Base-by-base conservation (phyloP, 2,888 invertebrate genomes). In the Hedychridium roseum region DNA sequence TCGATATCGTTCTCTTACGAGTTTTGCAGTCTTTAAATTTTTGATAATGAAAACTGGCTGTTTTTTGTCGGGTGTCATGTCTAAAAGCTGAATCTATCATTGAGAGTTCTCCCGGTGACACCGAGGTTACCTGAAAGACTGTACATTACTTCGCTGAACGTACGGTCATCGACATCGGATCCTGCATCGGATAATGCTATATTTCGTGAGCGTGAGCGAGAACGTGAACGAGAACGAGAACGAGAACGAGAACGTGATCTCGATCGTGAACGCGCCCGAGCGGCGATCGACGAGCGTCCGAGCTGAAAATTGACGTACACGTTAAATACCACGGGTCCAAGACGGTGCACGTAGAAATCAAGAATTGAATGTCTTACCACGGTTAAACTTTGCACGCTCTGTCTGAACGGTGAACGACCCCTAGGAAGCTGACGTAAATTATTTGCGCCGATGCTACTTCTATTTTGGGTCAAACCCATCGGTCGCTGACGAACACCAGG, bases 61-160 rank as follows among this genome's bases (percentile, higher is more conserved):
- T 23, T 23, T 9, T 6, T 23, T 9, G 9, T 23, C 9, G 9
- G 23, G 9, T 6, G 23, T 23, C 9, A 32, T 12, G 31, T 21
- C 73, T 66, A 73, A 47, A 67, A 70, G 43, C 76, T 78, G 59
- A 79, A 79, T 63, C 78, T 68, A 55, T 79, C 78, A 40, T 78
- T 77, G 16, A 79, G 76, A 3, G 78, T 78, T 50, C 76, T 67
- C 14, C 71, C 70, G 2, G 78, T 79, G 12, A 78, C 70, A 9
- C 78, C 78, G 3, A 75, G 64, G 28, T 71, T 70, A 21, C 70
- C 66, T 1, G 73, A 68, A 11, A 78, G 44, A 43, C 77, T 78
- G 57, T 76, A 77, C 74, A 78, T 74, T 43, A 76, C 68, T 57
- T 76, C 69, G 46, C 76, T 76, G 59, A 77, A 77, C 2, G 68